Conservation (phyloP, 2,888 invertebrate genomes). For the Rhyacophila evoluta region DNA sequence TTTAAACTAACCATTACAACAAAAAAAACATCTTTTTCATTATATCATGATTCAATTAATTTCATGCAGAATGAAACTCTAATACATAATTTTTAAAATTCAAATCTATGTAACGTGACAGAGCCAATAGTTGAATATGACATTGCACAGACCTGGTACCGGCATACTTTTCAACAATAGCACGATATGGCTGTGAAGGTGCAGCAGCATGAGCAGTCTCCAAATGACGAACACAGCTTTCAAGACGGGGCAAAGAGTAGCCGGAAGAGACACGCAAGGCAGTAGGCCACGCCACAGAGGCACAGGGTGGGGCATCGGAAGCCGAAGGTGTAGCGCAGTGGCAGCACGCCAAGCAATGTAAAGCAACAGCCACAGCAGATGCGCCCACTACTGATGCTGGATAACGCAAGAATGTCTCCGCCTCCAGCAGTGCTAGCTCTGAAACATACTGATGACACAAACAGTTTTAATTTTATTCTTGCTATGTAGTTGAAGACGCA, state of each 20-base stretch:
- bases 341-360: slow-evolving; percentile 74
- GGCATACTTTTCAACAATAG: slow-evolving; percentile 92
- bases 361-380: slow-evolving; percentile 83
- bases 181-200: slow-evolving; percentile 78
- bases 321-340: slow-evolving; percentile 59
- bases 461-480: no score
- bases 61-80: no score
- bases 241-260: slow-evolving; percentile 76
- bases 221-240: slow-evolving; percentile 76
- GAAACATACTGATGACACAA: slow-evolving; percentile 76
- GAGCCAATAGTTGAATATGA: no score
- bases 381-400: slow-evolving; percentile 87
- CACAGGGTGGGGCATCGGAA: slow-evolving; percentile 59
- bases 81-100: no score
- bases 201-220: slow-evolving; percentile 79
- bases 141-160: slow-evolving; percentile 80
- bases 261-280: slow-evolving; percentile 76
- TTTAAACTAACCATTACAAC: no score
- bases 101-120: no score
- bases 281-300: slow-evolving; percentile 73
- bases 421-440: slow-evolving; percentile 87
- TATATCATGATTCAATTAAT: no score
- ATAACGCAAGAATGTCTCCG: slow-evolving; percentile 86
- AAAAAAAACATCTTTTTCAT: no score
- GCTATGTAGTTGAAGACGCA: no score